phyloP scores from a whole-genome alignment of 2,888 invertebrate species.

The Gerris lacustris region DNA sequence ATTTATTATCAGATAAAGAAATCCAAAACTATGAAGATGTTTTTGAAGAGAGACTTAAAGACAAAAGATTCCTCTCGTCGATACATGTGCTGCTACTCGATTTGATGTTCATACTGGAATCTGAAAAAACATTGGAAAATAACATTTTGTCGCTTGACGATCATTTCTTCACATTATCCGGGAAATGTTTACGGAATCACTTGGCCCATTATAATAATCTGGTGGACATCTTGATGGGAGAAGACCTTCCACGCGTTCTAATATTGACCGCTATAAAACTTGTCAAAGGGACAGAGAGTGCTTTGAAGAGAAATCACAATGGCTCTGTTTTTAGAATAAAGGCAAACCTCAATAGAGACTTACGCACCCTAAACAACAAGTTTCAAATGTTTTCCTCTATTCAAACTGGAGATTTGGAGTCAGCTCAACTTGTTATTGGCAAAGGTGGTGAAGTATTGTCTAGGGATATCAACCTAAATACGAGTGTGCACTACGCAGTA shows the following conservation, averaged over 20 bases:
- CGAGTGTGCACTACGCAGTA: not conserved
- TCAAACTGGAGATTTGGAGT: not conserved
- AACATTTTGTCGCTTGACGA: not conserved
- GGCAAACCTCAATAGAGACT: too few relatives aligned
- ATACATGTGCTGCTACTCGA: not conserved
- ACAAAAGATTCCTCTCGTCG: too few relatives aligned
- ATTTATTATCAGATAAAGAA: too few relatives aligned
- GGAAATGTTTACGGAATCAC: not conserved
- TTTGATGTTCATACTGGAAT: not conserved
- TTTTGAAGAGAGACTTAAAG: too few relatives aligned
- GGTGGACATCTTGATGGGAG: not conserved
- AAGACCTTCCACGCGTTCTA: too few relatives aligned
- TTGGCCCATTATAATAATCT: not conserved
- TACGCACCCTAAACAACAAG: too few relatives aligned
- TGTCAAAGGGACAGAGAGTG: too few relatives aligned
- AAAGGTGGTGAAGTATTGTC: not conserved
- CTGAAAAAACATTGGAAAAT: not conserved
- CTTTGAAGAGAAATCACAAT: too few relatives aligned
- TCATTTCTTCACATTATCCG: not conserved
- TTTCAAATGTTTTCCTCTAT: too few relatives aligned
- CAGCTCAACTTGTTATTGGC: not conserved
- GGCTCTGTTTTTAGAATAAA: too few relatives aligned
- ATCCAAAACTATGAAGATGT: too few relatives aligned
- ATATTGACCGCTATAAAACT: too few relatives aligned
- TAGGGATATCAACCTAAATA: slow-evolving; percentile 17